phyloP scores from a whole-genome alignment of 2,888 invertebrate species.

The Drosophila anomelani region DNA sequence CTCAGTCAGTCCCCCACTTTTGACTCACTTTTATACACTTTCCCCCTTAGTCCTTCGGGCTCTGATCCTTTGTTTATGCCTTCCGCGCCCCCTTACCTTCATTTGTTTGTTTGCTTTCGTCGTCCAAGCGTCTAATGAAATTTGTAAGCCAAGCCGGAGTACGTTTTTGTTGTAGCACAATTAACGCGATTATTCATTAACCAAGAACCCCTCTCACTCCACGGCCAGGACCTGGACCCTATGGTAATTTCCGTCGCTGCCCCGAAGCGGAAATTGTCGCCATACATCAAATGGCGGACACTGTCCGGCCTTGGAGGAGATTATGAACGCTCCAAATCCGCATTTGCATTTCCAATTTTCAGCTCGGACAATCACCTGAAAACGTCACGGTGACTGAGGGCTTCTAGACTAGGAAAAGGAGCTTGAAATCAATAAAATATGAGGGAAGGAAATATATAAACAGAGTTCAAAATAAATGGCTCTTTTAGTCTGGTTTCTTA shows the following conservation, averaged over 20 bases:
- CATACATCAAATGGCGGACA: conserved; percentile 45
- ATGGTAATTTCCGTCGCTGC: conserved; percentile 50
- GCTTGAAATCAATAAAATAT: conserved; percentile 7
- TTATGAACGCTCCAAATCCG: conserved; percentile 34
- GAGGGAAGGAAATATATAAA: neutral
- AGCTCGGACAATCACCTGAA: conserved; percentile 9
- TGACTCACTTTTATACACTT: neutral
- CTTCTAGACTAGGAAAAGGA: neutral
- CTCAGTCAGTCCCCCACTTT: conserved; percentile 3
- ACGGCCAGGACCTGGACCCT: neutral
- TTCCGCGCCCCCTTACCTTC: neutral
- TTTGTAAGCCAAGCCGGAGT: conserved; percentile 43
- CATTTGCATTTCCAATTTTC: conserved; percentile 40
- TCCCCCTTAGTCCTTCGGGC: neutral
- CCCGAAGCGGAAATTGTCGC: conserved; percentile 38
- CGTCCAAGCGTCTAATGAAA: conserved; percentile 37
- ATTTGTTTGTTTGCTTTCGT: conserved; percentile 21
- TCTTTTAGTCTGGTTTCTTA: neutral
- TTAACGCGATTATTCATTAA: conserved; percentile 57
- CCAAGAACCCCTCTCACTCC: conserved; percentile 2
- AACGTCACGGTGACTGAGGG: neutral
- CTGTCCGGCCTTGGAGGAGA: conserved; percentile 6
- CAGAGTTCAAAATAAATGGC: neutral
- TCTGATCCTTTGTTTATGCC: conserved; percentile 7
- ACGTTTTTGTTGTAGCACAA: conserved; percentile 32